Evolutionary conservation across 2,113 vertebrate species (phyloP).

Genomic region (Silurus meridionalis): DNA sequence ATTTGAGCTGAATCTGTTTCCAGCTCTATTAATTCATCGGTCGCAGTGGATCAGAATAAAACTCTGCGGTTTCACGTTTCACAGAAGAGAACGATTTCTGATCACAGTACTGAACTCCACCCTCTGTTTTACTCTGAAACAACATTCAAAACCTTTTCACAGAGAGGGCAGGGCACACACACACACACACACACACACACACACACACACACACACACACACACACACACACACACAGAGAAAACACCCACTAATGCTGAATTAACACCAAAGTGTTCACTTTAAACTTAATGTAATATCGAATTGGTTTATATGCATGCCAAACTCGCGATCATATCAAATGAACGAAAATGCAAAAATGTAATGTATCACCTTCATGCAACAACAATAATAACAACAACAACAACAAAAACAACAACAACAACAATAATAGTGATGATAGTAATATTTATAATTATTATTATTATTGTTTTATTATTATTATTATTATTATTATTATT

Average conservation of each 20-base stretch:
- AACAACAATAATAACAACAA: neutral
- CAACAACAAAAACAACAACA: neutral
- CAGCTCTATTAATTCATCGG: neutral
- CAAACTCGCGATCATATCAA: neutral
- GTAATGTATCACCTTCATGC: neutral
- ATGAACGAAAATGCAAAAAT: neutral
- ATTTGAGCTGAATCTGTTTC: too few species aligned
- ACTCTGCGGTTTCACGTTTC: neutral
- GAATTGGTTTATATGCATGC: neutral
- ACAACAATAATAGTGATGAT: neutral
- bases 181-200: neutral
- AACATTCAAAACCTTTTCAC: conserved; percentile 2
- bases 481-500: neutral
- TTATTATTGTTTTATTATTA: neutral
- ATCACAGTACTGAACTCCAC: neutral
- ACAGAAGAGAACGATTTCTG: neutral
- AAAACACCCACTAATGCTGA: neutral
- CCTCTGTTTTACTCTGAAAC: neutral
- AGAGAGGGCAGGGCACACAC: neutral
- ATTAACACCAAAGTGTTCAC: neutral
- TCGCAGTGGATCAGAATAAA: neutral
- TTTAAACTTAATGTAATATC: neutral
- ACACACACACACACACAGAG: neutral
- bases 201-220: neutral
- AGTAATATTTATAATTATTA: neutral